Evolutionary conservation across 2,888 invertebrate species (phyloP).

Genomic region (Cephus pulcher): DNA sequence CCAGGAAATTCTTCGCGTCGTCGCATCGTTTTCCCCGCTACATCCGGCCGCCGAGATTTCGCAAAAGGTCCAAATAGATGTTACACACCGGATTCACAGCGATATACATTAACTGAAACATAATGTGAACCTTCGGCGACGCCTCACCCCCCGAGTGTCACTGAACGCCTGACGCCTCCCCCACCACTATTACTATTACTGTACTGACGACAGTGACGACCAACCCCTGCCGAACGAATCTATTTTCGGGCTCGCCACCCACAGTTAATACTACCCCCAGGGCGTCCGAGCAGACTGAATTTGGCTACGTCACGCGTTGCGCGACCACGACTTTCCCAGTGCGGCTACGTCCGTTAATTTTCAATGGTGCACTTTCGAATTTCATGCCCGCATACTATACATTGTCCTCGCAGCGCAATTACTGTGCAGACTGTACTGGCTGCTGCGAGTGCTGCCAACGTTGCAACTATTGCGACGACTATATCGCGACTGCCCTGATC

Average conservation of each 20-base stretch:
- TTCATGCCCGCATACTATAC: not conserved
- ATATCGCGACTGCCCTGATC: too few species aligned
- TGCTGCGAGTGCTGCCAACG: too few species aligned
- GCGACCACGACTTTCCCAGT: not conserved
- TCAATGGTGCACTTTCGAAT: slow-evolving; percentile 8
- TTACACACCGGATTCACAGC: not conserved
- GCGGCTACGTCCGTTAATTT: slow-evolving; percentile 15
- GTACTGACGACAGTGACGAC: too few species aligned
- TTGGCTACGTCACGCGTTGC: not conserved
- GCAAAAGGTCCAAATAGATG: not conserved
- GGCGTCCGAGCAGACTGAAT: slow-evolving; percentile 14
- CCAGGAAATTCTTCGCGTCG: too few species aligned
- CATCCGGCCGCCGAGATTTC: too few species aligned
- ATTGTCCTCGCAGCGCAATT: too few species aligned
- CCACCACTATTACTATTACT: too few species aligned
- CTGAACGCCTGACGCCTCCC: too few species aligned
- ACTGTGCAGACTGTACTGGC: too few species aligned
- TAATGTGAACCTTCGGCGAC: slow-evolving; percentile 5
- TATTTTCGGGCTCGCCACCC: slow-evolving; percentile 1
- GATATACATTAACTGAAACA: slow-evolving; percentile 16
- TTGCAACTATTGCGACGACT: too few species aligned
- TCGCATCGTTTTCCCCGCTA: too few species aligned
- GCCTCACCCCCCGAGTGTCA: too few species aligned
- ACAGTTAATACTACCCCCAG: slow-evolving; percentile 10
- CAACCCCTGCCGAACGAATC: slow-evolving; percentile 4